phyloP scores from a whole-genome alignment of 2,797 vertebrate genomes.

The Coregonus ussuriensis region DNA sequence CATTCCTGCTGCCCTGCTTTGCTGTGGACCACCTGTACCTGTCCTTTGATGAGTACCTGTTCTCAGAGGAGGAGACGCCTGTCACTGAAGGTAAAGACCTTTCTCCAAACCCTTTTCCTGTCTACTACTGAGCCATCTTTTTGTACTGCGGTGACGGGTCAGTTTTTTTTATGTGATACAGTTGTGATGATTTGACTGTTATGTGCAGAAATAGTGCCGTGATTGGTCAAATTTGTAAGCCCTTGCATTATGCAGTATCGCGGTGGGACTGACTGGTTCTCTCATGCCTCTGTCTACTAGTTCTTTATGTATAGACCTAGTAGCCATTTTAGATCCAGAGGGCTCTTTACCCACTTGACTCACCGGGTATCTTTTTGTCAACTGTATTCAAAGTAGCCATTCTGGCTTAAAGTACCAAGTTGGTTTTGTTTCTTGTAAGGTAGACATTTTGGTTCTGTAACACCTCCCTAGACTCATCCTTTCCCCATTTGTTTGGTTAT shows the following conservation, averaged over 20 bases:
- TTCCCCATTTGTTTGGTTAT: neutral
- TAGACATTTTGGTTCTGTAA: neutral
- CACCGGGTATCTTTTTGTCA: neutral
- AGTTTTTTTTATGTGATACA: too few relatives aligned
- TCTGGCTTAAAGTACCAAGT: neutral
- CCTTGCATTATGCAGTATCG: too few relatives aligned
- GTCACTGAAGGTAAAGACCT: constrained; percentile 82
- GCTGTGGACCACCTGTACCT: constrained; percentile 93
- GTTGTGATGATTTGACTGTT: too few relatives aligned
- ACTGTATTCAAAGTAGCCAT: neutral
- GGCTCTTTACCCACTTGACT: neutral
- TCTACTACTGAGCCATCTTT: too few relatives aligned
- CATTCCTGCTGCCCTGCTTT: constrained; percentile 89
- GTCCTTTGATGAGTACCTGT: constrained; percentile 83
- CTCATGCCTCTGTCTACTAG: neutral
- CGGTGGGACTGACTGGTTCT: neutral
- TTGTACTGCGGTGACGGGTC: too few relatives aligned
- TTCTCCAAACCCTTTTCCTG: too few relatives aligned
- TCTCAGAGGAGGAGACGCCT: constrained; percentile 85
- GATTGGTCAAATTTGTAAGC: too few relatives aligned
- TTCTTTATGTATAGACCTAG: neutral
- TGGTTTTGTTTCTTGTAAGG: too few relatives aligned
- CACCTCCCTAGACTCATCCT: too few relatives aligned
- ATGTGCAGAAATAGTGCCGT: too few relatives aligned
- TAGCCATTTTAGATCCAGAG: neutral